Base-by-base conservation (phyloP, 1,140 invertebrate genomes). In the Elymnias hypermnestra region DNA sequence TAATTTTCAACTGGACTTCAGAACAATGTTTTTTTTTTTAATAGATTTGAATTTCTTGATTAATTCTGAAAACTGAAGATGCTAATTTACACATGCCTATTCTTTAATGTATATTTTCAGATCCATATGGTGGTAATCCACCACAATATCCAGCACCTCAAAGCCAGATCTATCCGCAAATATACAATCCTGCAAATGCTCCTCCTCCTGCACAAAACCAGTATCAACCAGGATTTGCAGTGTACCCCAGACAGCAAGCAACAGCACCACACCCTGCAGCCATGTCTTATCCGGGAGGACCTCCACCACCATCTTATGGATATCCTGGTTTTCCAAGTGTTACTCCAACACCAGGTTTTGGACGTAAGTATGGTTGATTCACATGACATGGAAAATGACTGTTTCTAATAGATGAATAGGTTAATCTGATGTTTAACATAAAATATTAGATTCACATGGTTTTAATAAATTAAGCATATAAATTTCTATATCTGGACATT, bases 81-180 rank as follows among this genome's bases (percentile, higher is more conserved):
- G n/a, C n/a, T n/a, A n/a, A n/a, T n/a, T n/a, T n/a, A n/a, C n/a
- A n/a, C n/a, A n/a, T n/a, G n/a, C n/a, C n/a, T n/a, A n/a, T n/a
- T n/a, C n/a, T n/a, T n/a, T n/a, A n/a, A n/a, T 40, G 4, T 18
- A 18, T 36, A 47, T 26, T 64, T 65, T 39, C 58, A 79, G 75
- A 70, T 67, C 63, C 66, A 7, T 73, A 73, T 52, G 68, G 56
- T 45, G 53, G 62, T 3, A 67, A 66, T 29, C 61, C 66, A 38
- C 69, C 65, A 0, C 68, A 72, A 13, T 70, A 66, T 29, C 71
- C 72, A n/a, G 64, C 65, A 10, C 66, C 68, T n/a, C 67, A 74
- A 18, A 69, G 65, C 26, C 58, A 56, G 8, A 68, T 72, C 1
- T 82, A 82, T 33, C 77, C 77, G 4, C 67, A 75, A 35, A 48